Evolutionary conservation across 1,140 invertebrate species (phyloP), one percentile per base, ranked within the genome.

Genomic region (Glomeris maerens): DNA sequence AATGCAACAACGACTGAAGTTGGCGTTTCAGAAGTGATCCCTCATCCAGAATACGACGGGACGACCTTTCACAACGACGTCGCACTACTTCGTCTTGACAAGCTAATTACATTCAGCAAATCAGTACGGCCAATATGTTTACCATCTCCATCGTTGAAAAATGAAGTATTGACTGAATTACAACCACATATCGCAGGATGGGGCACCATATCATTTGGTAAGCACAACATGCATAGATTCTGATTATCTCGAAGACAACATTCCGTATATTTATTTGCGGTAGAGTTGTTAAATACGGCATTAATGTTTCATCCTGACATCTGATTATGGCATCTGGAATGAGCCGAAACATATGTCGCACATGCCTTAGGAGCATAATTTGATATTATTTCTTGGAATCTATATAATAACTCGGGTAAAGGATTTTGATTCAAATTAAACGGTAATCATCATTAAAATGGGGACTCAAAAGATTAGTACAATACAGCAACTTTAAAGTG

Each of bases 41-140:
- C 64, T 13, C 78, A 81, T 59, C 55, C 68, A 1, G 55, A 64
- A 26, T 81, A 77, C 57, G 70, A 78, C 60, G 67, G 68, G n/a
- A 70, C 63, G 0, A 47, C 74, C 2, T 76, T 74, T 53, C 70
- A 73, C 49, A 76, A 83, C 57, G 81, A 84, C 57, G 76, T 83
- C 40, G 78, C 77, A 1, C 61, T 84, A 3, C 65, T 84, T 26
- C 61, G 71, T 39, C 55, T 79, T n/a, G 60, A 73, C 7, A 55
- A 54, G n/a, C 64, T 67, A 1, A 70, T 70, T 5, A 17, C 63
- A 21, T 70, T 73, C 25, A 72, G n/a, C 4, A 3, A 5, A 4
- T 47, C 21, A 20, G 23, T 50, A 3, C 20, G 20, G 3, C 49
- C 49, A 45, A 31, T 50, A 2, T 50, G 49, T 22, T 23, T 50